Conservation (phyloP, 2,113 vertebrate genomes). For the Actenoides hombroni region DNA sequence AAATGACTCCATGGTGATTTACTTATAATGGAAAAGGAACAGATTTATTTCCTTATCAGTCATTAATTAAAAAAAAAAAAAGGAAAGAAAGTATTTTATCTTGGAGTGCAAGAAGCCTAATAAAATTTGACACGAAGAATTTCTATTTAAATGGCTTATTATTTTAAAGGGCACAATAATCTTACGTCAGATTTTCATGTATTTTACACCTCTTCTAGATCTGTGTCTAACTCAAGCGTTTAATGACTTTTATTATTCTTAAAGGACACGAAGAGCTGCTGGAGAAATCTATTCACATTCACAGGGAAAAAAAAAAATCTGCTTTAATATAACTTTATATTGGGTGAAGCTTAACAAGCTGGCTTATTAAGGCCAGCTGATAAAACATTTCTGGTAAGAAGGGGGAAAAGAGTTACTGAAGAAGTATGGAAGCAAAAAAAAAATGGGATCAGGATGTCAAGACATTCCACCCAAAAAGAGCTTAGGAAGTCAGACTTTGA, state of each 20-base stretch:
- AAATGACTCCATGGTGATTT: not conserved
- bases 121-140: not conserved
- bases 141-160: slow-evolving; percentile 5
- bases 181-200: not conserved
- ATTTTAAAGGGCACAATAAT: not conserved
- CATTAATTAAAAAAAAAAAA: not conserved
- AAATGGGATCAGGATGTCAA: not conserved
- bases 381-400: not conserved
- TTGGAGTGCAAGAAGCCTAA: not conserved
- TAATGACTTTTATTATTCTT: slow-evolving; percentile 13
- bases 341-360: not conserved
- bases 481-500: not conserved
- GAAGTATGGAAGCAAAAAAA: not conserved
- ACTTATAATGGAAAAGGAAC: not conserved
- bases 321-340: not conserved
- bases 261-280: not conserved
- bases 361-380: not conserved
- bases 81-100: not conserved
- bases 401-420: not conserved
- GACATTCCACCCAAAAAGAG: not conserved
- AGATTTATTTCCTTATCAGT: not conserved
- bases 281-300: not conserved
- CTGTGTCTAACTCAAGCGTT: not conserved
- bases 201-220: not conserved
- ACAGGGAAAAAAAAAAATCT: not conserved